Base-by-base conservation (phyloP, 2,797 vertebrate genomes). In the Gambelia wislizenii region DNA sequence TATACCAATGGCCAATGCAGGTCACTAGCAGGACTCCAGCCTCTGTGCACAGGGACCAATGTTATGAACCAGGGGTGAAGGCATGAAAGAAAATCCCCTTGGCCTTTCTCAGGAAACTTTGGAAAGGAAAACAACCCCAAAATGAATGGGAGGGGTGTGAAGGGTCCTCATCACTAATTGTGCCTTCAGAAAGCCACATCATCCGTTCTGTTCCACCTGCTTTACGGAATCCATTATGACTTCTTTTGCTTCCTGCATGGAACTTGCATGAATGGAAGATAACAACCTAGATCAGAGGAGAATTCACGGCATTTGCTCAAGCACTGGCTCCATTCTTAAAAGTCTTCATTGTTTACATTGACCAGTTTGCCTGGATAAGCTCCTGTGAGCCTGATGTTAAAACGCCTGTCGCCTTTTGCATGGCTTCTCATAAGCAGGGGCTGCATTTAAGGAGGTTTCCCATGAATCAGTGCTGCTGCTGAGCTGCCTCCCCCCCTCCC, bases 361-460 rank as follows among this genome's bases (percentile, higher is more conserved):
- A 92, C 90, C 75, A 4, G 83, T 90, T 83, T 85, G 92, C 87
- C 93, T 90, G 49, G 54, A 36, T 0, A 80, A 30, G 27, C 83
- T 89, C 90, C 87, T 13, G 83, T 80, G 85, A 89, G 67, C 85
- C 91, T 70, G 6, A 90, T 93, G 94, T 87, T 89, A 87, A 92
- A 83, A 92, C 86, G 89, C 54, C 75, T 47, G 1, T 14, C 75
- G 27, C 22, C 27, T 78, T 89, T 91, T 74, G 72, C 89, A 84
- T 84, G 91, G 90, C 83, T 93, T 81, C 89, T 90, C 92, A 92
- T 93, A 93, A 93, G 88, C 89, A 75, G 78, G 92, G 87, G 89
- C 91, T 94, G 76, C 93, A 91, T 94, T 95, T 54, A 75, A 67
- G 52, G 2, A 8, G 27, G 25, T 10, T 72, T 89, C 67, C 83